phyloP scores from a whole-genome alignment of 2,888 invertebrate genomes.

The Branchellion lobata region DNA sequence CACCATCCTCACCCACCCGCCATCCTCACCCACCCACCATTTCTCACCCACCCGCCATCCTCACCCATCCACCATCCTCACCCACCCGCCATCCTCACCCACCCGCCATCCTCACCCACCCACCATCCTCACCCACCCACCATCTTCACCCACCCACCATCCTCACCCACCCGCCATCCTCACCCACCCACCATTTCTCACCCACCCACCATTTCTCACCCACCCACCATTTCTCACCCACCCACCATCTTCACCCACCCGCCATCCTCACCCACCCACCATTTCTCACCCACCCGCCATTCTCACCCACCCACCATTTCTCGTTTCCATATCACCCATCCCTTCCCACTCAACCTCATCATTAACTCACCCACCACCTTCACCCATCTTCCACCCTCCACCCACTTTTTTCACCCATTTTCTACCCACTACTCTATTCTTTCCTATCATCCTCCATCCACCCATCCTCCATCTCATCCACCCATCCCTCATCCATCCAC shows the following conservation, averaged over 20 bases:
- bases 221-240: constrained; percentile 71
- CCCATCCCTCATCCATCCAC: constrained; percentile 80
- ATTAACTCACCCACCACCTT: neutral
- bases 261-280: neutral
- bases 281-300: neutral
- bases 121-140: neutral
- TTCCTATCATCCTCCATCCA: too few species aligned
- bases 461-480: constrained; percentile 87
- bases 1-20: neutral
- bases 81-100: constrained; percentile 46
- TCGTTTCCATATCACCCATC: neutral
- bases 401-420: too few species aligned
- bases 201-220: neutral
- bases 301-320: neutral
- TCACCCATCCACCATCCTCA: constrained; percentile 72
- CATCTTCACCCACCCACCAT: neutral
- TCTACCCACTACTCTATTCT: too few species aligned
- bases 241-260: neutral
- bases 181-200: neutral
- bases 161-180: neutral
- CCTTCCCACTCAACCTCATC: neutral
- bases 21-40: neutral
- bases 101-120: neutral
- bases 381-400: neutral
- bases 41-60: too few species aligned